Conservation (phyloP, 2,797 vertebrate genomes). For the Urosaurus nigricauda region DNA sequence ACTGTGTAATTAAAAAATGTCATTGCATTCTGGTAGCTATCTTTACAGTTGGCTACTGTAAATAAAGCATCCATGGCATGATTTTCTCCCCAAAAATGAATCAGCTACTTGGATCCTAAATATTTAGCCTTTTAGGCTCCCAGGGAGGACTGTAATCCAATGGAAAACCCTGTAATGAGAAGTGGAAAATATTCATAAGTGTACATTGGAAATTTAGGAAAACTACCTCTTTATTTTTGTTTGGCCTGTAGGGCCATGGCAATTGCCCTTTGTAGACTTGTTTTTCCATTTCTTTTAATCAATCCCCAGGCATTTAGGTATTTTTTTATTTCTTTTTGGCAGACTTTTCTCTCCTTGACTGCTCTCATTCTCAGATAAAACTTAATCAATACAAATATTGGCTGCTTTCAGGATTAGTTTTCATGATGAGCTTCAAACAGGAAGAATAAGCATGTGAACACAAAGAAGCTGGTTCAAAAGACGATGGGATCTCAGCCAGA, state of each 20-base stretch:
- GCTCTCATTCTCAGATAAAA: constrained; percentile 54
- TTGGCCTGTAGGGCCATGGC: background rate
- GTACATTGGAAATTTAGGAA: background rate
- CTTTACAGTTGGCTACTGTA: background rate
- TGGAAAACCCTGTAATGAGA: background rate
- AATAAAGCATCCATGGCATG: background rate
- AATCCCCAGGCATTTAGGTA: constrained; percentile 19
- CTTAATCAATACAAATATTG: constrained; percentile 60
- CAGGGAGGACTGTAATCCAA: background rate
- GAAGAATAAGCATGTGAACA: constrained; percentile 50
- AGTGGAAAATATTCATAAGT: too few relatives aligned
- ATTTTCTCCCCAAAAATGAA: background rate
- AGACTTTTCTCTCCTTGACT: constrained; percentile 45
- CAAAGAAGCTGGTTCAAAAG: constrained; percentile 57
- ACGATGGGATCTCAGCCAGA: constrained; percentile 48
- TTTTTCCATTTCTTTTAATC: constrained; percentile 28
- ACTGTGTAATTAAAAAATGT: background rate
- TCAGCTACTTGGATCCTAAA: background rate
- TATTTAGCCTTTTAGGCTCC: background rate
- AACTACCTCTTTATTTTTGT: background rate
- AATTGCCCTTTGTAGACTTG: background rate
- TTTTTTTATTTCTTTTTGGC: constrained; percentile 17
- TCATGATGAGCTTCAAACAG: constrained; percentile 56
- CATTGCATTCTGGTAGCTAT: background rate
- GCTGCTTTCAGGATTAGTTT: constrained; percentile 58